Evolutionary conservation across 2,888 invertebrate genomes (phyloP), one percentile per base, ranked within the genome.

Genomic region (Neocrepidodera transversa): DNA sequence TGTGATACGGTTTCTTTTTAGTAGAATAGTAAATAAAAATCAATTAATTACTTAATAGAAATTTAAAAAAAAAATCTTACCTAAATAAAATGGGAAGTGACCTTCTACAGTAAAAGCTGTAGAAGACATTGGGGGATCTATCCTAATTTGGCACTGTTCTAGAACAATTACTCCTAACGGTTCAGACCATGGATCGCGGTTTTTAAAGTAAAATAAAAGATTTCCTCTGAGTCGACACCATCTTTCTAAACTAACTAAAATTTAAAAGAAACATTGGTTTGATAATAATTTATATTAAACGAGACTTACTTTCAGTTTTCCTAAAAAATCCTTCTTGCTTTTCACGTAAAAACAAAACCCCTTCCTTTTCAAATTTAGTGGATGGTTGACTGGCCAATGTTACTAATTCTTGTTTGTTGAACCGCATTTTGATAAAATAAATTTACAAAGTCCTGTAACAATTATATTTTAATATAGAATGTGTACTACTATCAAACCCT

Each of bases 151-250:
- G 79, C 93, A 95, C 71, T 93, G 90, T 75, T 96, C 95, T 66
- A 97, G 81, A 49, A 97, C 89, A 68, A 96, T 87, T 1, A 96
- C 88, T 26, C 95, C 96, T 62, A 90, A 82, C 0, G 95, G 93
- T 71, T 93, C 91, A 17, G 93, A 92, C 86, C 90, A 92, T 71
- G 91, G 90, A 78, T 95, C 93, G 68, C 90, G 87, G 43, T 91
- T 91, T 80, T 95, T 95, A 76, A 95, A 89, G 80, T 95, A 96
- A 82, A 97, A 97, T 59, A 97, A 82, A 11, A 97, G 84, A 81
- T 97, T 97, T 60, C 97, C 97, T 70, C 93, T 86, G 32, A 97
- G 85, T 64, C 95, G 87, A 80, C 95, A 96, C 92, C 95, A 95
- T 75, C 92, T 83, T 78, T 92, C 91, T 70, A 87, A 82, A 76